A percentile compares a stretch with the other conserved stretches of the same genome.
Evolutionary conservation across 2,888 invertebrate species (phyloP).

Genomic region (Polydrusus cervinus): DNA sequence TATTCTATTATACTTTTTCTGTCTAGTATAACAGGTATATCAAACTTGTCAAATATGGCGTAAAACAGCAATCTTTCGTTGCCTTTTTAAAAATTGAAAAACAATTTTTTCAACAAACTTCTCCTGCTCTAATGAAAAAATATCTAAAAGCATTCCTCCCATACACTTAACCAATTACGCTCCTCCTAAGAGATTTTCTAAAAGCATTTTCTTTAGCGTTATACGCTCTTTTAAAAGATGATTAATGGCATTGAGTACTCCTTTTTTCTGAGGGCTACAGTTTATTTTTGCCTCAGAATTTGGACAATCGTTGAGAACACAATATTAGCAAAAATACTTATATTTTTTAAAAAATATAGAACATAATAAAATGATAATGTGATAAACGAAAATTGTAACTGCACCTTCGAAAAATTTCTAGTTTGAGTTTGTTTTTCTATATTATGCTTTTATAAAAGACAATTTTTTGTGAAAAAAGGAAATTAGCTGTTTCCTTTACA

Average conservation of each 20-base stretch:
- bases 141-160: conserved; percentile 18
- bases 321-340: neutral
- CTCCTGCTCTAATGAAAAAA: conserved; percentile 5
- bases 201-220: conserved; percentile 25
- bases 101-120: neutral
- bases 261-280: neutral
- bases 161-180: conserved; percentile 32
- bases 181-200: conserved; percentile 25
- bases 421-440: too few relatives aligned
- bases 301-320: neutral
- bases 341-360: too few relatives aligned
- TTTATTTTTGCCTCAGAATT: neutral
- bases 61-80: too few relatives aligned
- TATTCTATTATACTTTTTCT: too few relatives aligned
- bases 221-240: conserved; percentile 20
- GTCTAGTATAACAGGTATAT: too few relatives aligned
- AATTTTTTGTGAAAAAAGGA: too few relatives aligned
- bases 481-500: too few relatives aligned
- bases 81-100: conserved; percentile 3
- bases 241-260: conserved; percentile 27
- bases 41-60: too few relatives aligned
- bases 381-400: too few relatives aligned
- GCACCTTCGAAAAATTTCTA: too few relatives aligned
- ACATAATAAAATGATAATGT: too few relatives aligned
- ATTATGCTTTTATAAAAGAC: too few relatives aligned